Conservation (phyloP, 2,113 vertebrate genomes). For the Hydropotes inermis region DNA sequence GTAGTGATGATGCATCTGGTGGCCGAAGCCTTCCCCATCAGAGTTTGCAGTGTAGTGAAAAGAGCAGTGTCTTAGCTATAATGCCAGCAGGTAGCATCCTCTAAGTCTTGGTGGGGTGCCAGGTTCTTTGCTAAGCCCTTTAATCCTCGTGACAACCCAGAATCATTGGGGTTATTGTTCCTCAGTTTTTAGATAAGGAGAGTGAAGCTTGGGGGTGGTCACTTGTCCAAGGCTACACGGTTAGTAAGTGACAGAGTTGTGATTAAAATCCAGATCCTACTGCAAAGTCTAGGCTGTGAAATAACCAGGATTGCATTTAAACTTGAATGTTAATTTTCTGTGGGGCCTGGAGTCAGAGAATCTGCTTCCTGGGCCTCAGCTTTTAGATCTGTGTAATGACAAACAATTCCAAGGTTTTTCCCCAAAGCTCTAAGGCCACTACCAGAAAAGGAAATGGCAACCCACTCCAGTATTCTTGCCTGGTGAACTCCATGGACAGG, state of each 20-base stretch:
- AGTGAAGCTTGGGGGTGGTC: not conserved
- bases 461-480: not conserved
- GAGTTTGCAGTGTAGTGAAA: not conserved
- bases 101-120: not conserved
- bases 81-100: not conserved
- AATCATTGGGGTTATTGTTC: not conserved
- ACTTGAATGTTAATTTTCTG: not conserved
- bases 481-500: not conserved
- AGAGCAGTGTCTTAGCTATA: slow-evolving; percentile 17
- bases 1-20: slow-evolving; percentile 37
- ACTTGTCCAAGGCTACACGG: not conserved
- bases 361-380: not conserved
- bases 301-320: not conserved
- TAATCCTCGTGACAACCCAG: not conserved
- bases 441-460: not conserved
- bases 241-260: slow-evolving; percentile 3
- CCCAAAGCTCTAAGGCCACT: not conserved
- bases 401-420: not conserved
- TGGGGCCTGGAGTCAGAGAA: not conserved
- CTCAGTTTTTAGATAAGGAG: not conserved
- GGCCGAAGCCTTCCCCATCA: not conserved
- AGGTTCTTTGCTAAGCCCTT: not conserved
- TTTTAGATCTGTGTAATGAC: not conserved
- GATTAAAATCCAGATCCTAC: not conserved
- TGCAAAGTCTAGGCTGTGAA: not conserved